These are phyloP conservation scores for Drosophila prolongata DNA, from an alignment of 2,888 invertebrate species.

Conservation along the genomic window DNA sequence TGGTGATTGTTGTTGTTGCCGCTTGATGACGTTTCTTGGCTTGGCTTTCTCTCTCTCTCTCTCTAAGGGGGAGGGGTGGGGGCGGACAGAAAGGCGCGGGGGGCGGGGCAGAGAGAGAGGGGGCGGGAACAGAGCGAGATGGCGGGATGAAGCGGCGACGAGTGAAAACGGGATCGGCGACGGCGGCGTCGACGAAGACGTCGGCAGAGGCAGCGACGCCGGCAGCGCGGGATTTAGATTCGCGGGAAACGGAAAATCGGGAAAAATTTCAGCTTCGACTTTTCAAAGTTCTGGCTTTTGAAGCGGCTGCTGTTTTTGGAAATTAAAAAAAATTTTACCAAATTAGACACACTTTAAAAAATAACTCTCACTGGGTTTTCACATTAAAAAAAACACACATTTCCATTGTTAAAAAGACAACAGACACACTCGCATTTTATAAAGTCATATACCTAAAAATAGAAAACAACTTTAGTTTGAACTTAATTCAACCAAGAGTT, in stretches of 20 bases:
- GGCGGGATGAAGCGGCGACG: constrained; percentile 57
- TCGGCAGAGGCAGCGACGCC: constrained; percentile 24
- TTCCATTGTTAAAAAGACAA: not conserved
- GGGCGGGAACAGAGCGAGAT: constrained; percentile 51
- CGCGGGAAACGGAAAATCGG: constrained; percentile 30
- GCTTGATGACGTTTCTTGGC: constrained; percentile 49
- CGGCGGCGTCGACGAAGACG: constrained; percentile 22
- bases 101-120: constrained; percentile 39
- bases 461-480: too few species aligned
- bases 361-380: constrained; percentile 1
- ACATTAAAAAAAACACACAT: not conserved
- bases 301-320: constrained; percentile 27
- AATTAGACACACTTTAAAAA: not conserved
- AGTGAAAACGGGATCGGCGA: constrained; percentile 56
- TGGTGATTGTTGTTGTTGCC: constrained; percentile 13
- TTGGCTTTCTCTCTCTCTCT: constrained; percentile 27
- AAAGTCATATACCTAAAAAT: not conserved
- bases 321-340: constrained; percentile 1
- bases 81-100: constrained; percentile 9
- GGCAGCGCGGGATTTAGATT: constrained; percentile 29
- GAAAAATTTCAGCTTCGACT: constrained; percentile 23
- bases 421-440: not conserved
- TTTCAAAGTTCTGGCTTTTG: constrained; percentile 28
- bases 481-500: too few species aligned
- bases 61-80: not conserved